A percentile compares a stretch with the other conserved stretches of the same genome.
phyloP scores from a whole-genome alignment of 1,140 invertebrate genomes.

The Cotesia vestalis region DNA sequence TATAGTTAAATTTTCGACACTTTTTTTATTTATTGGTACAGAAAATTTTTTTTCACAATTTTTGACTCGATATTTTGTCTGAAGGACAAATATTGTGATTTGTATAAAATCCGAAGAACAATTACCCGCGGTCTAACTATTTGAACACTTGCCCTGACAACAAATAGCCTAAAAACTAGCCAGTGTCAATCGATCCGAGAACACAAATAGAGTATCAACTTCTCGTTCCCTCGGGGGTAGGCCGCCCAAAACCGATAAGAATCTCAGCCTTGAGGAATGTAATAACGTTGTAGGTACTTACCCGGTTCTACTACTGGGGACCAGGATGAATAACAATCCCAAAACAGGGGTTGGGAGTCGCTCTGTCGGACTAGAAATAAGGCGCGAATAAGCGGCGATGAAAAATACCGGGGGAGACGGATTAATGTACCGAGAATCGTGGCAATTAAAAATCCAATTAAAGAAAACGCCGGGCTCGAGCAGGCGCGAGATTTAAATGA shows the following conservation, averaged over 20 bases:
- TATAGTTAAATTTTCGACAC: too few species aligned
- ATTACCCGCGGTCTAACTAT: too few species aligned
- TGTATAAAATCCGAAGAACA: too few species aligned
- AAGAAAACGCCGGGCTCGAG: conserved; percentile 49
- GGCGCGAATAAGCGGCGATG: conserved; percentile 19
- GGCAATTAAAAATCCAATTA: conserved; percentile 66
- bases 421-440: conserved; percentile 63
- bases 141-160: too few species aligned
- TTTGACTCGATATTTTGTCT: too few species aligned
- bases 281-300: conserved; percentile 33
- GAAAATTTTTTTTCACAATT: too few species aligned
- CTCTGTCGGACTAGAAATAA: conserved; percentile 34
- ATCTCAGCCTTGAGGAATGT: conserved; percentile 27
- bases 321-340: conserved; percentile 44
- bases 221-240: conserved; percentile 21
- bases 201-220: too few species aligned
- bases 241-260: conserved; percentile 34
- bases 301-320: conserved; percentile 3
- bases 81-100: too few species aligned
- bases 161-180: too few species aligned
- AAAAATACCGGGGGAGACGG: conserved; percentile 39
- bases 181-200: too few species aligned
- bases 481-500: conserved; percentile 58
- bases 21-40: too few species aligned
- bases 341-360: conserved; percentile 18